Percentiles rank a stretch among this genome's conserved stretches.
Evolutionary conservation across 2,888 invertebrate genomes (phyloP).

Genomic region (Conops quadrifasciatus): DNA sequence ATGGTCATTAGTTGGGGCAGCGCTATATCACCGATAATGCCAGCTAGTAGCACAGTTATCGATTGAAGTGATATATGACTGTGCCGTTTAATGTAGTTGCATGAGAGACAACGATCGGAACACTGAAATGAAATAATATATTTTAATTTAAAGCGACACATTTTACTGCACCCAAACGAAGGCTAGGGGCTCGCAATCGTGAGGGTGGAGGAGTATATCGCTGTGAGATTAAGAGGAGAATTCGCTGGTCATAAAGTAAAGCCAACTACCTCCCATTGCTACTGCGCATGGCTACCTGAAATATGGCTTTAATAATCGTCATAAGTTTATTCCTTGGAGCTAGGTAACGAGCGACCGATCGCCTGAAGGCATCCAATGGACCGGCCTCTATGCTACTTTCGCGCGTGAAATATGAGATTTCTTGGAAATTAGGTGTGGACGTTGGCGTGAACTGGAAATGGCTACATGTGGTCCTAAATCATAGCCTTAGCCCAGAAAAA

Average conservation of each 20-base stretch:
- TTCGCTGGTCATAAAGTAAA: constrained; percentile 18
- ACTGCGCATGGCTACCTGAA: constrained; percentile 43
- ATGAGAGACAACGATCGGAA: constrained; percentile 28
- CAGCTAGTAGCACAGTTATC: constrained; percentile 48
- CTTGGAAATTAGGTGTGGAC: constrained; percentile 27
- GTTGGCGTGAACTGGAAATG: constrained; percentile 8
- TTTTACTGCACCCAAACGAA: constrained; percentile 15
- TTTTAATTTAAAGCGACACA: constrained; percentile 44
- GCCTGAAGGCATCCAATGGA: constrained; percentile 15
- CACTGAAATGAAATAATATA: constrained; percentile 42
- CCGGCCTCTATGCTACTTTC: background rate
- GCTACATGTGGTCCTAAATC: background rate
- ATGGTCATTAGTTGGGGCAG: constrained; percentile 40
- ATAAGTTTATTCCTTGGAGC: constrained; percentile 56
- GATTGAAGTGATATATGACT: constrained; percentile 47
- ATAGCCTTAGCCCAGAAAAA: too few species aligned
- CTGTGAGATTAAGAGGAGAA: constrained; percentile 16
- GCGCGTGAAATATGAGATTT: constrained; percentile 25
- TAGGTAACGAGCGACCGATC: constrained; percentile 40
- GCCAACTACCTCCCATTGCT: constrained; percentile 30
- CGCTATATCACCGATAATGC: constrained; percentile 38
- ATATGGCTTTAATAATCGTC: constrained; percentile 60
- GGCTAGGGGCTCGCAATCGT: constrained; percentile 9
- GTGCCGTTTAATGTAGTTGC: constrained; percentile 22
- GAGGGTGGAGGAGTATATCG: background rate